phyloP scores from a whole-genome alignment of 2,797 vertebrate species.

The Todus mexicanus region DNA sequence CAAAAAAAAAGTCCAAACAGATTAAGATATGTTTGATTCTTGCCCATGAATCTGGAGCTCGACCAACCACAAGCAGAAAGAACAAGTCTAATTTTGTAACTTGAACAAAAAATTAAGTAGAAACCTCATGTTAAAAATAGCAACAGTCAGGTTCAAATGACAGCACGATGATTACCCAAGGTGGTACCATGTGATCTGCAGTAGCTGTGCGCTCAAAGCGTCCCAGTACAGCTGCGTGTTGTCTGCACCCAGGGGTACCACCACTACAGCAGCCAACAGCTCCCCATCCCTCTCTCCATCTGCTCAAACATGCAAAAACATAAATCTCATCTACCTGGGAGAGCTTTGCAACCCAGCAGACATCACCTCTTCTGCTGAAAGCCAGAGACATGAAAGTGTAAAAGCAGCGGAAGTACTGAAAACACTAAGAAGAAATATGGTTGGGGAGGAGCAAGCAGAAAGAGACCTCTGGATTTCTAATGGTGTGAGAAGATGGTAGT shows the following conservation, averaged over 20 bases:
- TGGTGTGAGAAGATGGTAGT: not conserved
- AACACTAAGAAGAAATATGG: not conserved
- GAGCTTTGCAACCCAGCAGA: constrained; percentile 14
- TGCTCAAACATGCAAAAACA: constrained; percentile 37
- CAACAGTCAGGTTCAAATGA: not conserved
- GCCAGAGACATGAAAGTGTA: not conserved
- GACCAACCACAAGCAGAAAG: not conserved
- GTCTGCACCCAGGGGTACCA: not conserved
- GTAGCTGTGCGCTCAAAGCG: not conserved
- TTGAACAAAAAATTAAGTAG: not conserved
- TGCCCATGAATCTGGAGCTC: not conserved
- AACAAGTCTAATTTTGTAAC: not conserved
- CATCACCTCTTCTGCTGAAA: not conserved
- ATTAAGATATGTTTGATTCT: not conserved
- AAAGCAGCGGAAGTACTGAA: not conserved
- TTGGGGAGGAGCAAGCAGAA: not conserved
- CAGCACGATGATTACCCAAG: constrained; percentile 18
- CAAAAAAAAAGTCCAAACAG: not conserved
- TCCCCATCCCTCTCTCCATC: constrained; percentile 44
- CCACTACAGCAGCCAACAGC: constrained; percentile 19
- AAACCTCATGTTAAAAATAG: not conserved
- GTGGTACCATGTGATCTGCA: not conserved
- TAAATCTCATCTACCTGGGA: constrained; percentile 35
- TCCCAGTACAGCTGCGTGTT: not conserved
- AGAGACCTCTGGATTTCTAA: not conserved